These are phyloP conservation scores for Megaustenia siamemsis DNA, from an alignment of 2,888 invertebrate genomes.

Conservation along the genomic window DNA sequence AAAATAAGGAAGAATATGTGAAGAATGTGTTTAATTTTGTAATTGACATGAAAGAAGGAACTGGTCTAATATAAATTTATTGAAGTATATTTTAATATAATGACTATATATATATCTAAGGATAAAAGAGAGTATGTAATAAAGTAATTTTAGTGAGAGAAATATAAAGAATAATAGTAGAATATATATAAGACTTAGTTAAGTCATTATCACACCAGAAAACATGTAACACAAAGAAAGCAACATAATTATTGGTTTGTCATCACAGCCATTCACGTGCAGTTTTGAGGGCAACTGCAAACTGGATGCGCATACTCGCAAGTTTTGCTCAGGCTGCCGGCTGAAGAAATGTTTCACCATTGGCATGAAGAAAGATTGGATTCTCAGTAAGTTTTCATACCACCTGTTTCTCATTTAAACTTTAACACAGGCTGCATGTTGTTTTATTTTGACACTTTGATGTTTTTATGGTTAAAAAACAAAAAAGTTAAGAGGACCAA, in stretches of 20 bases:
- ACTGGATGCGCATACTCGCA: slow-evolving; percentile 92
- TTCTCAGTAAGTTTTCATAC: slow-evolving; percentile 85
- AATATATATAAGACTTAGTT: background rate
- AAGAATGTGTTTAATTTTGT: background rate
- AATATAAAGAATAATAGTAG: too few relatives aligned
- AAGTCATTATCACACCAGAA: background rate
- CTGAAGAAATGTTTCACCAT: slow-evolving; percentile 91
- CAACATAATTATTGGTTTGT: slow-evolving; percentile 9
- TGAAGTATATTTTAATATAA: too few relatives aligned
- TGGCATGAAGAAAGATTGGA: slow-evolving; percentile 98
- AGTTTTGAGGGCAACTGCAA: slow-evolving; percentile 94
- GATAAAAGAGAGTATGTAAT: too few relatives aligned
- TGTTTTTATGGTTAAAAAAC: too few relatives aligned
- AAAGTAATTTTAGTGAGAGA: too few relatives aligned
- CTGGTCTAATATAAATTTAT: too few relatives aligned
- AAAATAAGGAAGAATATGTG: background rate
- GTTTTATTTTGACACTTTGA: too few relatives aligned
- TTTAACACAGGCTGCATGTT: too few relatives aligned
- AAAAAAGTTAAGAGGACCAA: too few relatives aligned
- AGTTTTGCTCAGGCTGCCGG: slow-evolving; percentile 97
- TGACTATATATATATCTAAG: too few relatives aligned
- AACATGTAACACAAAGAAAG: background rate
- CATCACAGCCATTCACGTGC: slow-evolving; percentile 88
- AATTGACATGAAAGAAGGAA: background rate
- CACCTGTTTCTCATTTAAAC: background rate